Evolutionary conservation across 2,113 vertebrate genomes (phyloP).

Genomic region (Rhegmatorhina hoffmannsi): DNA sequence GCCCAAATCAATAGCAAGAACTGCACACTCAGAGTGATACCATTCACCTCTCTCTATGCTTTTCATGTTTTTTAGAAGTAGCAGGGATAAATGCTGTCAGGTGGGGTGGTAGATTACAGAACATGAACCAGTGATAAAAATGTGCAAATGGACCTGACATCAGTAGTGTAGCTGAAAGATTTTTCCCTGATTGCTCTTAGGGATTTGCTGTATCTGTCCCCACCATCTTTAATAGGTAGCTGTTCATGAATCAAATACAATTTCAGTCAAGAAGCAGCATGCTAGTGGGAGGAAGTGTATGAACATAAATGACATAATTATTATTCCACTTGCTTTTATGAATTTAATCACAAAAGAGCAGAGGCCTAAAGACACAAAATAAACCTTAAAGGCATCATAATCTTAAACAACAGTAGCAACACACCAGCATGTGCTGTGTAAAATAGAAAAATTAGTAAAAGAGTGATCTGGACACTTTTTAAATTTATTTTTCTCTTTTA

Average conservation of each 20-base stretch:
- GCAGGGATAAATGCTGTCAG: constrained; percentile 11
- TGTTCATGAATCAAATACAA: constrained; percentile 48
- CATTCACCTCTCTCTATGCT: neutral
- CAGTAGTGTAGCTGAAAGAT: constrained; percentile 11
- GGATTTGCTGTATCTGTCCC: constrained; percentile 45
- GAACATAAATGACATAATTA: constrained; percentile 48
- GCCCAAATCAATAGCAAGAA: neutral
- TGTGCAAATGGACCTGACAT: constrained; percentile 48
- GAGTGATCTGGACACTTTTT: neutral
- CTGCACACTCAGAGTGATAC: neutral
- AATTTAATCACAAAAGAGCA: constrained; percentile 42
- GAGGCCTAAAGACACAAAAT: constrained; percentile 10
- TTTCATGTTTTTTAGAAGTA: neutral
- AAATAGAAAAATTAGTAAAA: neutral
- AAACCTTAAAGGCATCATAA: constrained; percentile 24
- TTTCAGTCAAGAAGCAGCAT: constrained; percentile 35
- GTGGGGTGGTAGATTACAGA: constrained; percentile 6
- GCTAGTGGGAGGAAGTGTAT: constrained; percentile 42
- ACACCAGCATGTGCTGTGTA: neutral
- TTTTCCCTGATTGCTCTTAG: neutral
- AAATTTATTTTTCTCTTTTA: neutral
- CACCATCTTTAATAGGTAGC: constrained; percentile 1
- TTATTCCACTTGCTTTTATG: constrained; percentile 38
- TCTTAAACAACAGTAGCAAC: neutral
- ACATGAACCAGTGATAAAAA: constrained; percentile 35